A percentile compares a stretch with the other conserved stretches of the same genome.
phyloP scores from a whole-genome alignment of 2,888 invertebrate genomes.

The Atherix ibis region DNA sequence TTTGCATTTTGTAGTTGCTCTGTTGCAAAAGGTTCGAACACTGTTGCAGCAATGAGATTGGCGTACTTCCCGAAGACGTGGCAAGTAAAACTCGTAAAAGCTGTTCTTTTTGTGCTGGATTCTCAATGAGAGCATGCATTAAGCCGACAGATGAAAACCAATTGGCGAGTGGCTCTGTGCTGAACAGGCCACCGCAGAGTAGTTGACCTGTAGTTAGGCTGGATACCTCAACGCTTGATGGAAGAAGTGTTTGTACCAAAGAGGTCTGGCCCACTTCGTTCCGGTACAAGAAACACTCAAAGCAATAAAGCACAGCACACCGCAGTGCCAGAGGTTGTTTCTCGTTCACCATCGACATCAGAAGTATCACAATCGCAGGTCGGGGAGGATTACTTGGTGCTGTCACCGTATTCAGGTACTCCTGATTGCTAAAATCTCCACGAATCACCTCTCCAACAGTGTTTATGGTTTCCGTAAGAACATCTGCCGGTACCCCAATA shows the following conservation, averaged over 20 bases:
- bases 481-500: slow-evolving; percentile 90
- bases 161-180: slow-evolving; percentile 71
- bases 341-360: slow-evolving; percentile 98
- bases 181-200: slow-evolving; percentile 83
- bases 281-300: slow-evolving; percentile 87
- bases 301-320: slow-evolving; percentile 92
- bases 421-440: slow-evolving; percentile 81
- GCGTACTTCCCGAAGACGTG: slow-evolving; percentile 64
- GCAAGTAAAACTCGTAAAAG: slow-evolving; percentile 80
- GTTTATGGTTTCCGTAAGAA: slow-evolving; percentile 89
- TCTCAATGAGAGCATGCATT: slow-evolving; percentile 78
- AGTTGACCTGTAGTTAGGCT: slow-evolving; percentile 70
- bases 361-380: slow-evolving; percentile 81
- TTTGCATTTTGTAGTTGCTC: slow-evolving; percentile 45
- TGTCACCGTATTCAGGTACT: slow-evolving; percentile 74
- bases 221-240: slow-evolving; percentile 62
- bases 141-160: slow-evolving; percentile 93
- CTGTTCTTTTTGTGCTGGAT: slow-evolving; percentile 74
- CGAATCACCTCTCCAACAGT: slow-evolving; percentile 84
- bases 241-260: slow-evolving; percentile 82
- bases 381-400: slow-evolving; percentile 89
- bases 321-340: slow-evolving; percentile 83
- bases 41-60: slow-evolving; percentile 80
- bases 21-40: slow-evolving; percentile 72
- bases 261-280: slow-evolving; percentile 79